Conservation (phyloP, 2,888 invertebrate genomes). For the Dynastes grantii region DNA sequence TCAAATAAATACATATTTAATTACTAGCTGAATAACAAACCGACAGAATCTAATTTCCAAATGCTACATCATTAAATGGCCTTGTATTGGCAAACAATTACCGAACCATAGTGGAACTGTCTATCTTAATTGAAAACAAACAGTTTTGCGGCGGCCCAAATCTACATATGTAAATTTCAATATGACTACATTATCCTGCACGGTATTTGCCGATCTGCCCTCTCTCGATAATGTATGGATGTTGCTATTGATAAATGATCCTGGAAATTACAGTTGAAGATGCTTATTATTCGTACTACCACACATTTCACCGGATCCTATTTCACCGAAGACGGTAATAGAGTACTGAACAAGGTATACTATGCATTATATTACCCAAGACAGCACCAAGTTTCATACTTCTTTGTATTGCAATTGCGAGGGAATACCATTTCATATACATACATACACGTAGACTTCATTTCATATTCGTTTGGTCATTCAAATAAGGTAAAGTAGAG, state of each 20-base stretch:
- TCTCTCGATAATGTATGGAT: constrained; percentile 56
- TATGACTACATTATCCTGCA: constrained; percentile 54
- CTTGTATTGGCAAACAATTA: constrained; percentile 48
- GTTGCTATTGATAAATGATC: constrained; percentile 60
- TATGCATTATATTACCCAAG: constrained; percentile 10
- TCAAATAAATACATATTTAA: neutral
- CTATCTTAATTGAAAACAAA: constrained; percentile 60
- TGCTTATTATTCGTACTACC: constrained; percentile 53
- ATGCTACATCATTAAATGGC: constrained; percentile 26
- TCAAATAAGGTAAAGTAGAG: no score
- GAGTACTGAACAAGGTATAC: constrained; percentile 8
- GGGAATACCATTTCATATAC: no score
- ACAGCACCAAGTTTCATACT: neutral
- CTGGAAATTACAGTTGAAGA: constrained; percentile 56
- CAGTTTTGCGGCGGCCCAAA: constrained; percentile 57
- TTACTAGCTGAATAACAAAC: constrained; percentile 12
- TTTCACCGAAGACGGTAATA: constrained; percentile 20
- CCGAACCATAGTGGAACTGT: constrained; percentile 49
- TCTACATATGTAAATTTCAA: constrained; percentile 60
- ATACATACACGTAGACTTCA: no score
- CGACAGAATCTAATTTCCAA: constrained; percentile 14
- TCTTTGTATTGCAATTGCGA: neutral
- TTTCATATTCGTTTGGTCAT: no score
- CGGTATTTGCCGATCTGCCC: constrained; percentile 58
- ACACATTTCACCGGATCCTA: constrained; percentile 42